phyloP scores from a whole-genome alignment of 64 coral and sea anemone genomes.

The Actinia equina region DNA sequence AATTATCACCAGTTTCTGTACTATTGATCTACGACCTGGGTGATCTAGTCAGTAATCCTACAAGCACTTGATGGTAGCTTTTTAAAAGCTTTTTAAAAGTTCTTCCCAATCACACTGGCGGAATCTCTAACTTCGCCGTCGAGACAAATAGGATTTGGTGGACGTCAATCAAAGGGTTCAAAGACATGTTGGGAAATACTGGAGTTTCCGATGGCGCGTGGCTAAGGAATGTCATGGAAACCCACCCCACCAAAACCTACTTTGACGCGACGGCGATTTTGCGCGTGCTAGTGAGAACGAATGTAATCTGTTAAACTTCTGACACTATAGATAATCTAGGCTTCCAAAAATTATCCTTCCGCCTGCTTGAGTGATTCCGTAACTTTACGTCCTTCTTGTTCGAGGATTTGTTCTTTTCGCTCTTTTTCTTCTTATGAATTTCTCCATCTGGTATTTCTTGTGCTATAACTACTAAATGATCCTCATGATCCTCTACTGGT shows the following conservation, averaged over 20 bases:
- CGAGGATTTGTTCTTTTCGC: not conserved
- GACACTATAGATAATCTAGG: slow-evolving; percentile 57
- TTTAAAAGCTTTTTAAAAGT: too few relatives aligned
- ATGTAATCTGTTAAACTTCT: slow-evolving; percentile 2
- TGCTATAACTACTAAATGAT: not conserved
- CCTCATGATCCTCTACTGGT: not conserved
- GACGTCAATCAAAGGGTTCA: too few relatives aligned
- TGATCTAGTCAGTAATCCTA: not conserved
- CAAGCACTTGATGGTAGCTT: too few relatives aligned
- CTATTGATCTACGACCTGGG: not conserved
- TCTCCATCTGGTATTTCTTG: not conserved
- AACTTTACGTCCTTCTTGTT: slow-evolving; percentile 28
- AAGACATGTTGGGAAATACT: too few relatives aligned
- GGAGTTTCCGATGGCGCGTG: too few relatives aligned
- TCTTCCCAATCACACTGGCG: too few relatives aligned
- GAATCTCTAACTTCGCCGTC: too few relatives aligned
- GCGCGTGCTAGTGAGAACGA: too few relatives aligned
- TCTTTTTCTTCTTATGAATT: not conserved
- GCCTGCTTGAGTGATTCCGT: slow-evolving; percentile 13
- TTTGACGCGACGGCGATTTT: too few relatives aligned
- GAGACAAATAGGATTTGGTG: too few relatives aligned
- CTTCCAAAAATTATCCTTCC: slow-evolving; percentile 38
- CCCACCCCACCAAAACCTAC: too few relatives aligned
- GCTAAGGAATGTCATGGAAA: too few relatives aligned
- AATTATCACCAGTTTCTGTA: not conserved